Conservation (phyloP, 2,113 vertebrate species). For the Corvus moneduloides region DNA sequence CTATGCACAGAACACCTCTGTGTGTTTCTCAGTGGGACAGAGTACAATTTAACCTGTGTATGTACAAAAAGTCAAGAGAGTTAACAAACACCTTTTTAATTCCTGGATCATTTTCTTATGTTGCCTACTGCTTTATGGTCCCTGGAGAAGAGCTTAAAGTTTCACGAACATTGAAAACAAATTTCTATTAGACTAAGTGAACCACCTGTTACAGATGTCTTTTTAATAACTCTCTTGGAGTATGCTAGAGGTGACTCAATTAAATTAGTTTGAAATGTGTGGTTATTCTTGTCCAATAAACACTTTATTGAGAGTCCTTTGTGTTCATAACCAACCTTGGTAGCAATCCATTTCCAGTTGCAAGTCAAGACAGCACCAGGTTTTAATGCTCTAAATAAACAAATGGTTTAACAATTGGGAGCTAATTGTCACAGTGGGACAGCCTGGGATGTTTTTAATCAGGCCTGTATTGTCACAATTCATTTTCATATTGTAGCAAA, state of each 20-base stretch:
- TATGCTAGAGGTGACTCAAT: slow-evolving; percentile 35
- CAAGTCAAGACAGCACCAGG: slow-evolving; percentile 61
- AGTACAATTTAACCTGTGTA: not conserved
- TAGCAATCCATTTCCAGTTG: slow-evolving; percentile 62
- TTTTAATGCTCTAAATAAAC: slow-evolving; percentile 70
- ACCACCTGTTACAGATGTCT: slow-evolving; percentile 34
- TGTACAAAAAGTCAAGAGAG: not conserved
- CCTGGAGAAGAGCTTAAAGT: slow-evolving; percentile 44
- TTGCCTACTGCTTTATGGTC: not conserved
- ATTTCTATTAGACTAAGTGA: slow-evolving; percentile 28
- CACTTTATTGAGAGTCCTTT: slow-evolving; percentile 27
- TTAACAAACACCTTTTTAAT: slow-evolving; percentile 14
- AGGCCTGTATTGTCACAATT: slow-evolving; percentile 71
- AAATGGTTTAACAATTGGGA: slow-evolving; percentile 73
- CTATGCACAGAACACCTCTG: not conserved
- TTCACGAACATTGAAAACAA: slow-evolving; percentile 23
- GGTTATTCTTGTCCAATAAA: slow-evolving; percentile 61
- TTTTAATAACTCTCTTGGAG: slow-evolving; percentile 38
- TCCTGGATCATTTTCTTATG: slow-evolving; percentile 23
- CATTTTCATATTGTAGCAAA: slow-evolving; percentile 76
- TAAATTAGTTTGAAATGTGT: slow-evolving; percentile 55
- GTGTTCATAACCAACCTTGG: slow-evolving; percentile 34
- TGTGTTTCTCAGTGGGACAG: not conserved
- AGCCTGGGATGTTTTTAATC: slow-evolving; percentile 67
- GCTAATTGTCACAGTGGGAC: slow-evolving; percentile 78